Conservation (phyloP, 2,888 invertebrate species). For the Lasioglossum malachurum region DNA sequence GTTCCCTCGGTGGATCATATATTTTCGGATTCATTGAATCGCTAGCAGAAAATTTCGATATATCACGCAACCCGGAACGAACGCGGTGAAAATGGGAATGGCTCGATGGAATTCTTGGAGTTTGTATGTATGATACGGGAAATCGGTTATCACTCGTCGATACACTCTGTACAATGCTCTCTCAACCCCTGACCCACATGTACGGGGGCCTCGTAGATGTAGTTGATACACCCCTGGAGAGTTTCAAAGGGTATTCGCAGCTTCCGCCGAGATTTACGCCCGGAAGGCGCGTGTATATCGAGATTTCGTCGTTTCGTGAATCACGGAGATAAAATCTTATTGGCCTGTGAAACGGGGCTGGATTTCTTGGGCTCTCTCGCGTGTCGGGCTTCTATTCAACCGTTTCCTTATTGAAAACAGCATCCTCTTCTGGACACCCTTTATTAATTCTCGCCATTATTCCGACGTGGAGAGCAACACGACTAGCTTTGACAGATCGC, state of each 20-base stretch:
- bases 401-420: constrained; percentile 7
- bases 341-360: constrained; percentile 36
- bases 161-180: constrained; percentile 32
- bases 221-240: constrained; percentile 61
- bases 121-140: constrained; percentile 3
- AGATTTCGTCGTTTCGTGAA: constrained; percentile 48
- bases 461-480: not conserved
- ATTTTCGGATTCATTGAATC: not conserved
- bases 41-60: not conserved
- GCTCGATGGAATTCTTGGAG: not conserved
- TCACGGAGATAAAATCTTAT: constrained; percentile 57
- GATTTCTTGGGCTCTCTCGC: constrained; percentile 11
- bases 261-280: constrained; percentile 48
- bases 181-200: constrained; percentile 60
- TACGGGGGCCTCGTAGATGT: constrained; percentile 36
- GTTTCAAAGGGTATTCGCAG: constrained; percentile 44
- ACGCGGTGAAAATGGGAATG: not conserved
- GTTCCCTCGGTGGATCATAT: not conserved
- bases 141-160: constrained; percentile 33
- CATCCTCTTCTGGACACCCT: not conserved
- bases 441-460: not conserved
- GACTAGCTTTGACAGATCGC: not conserved
- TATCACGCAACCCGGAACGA: no score
- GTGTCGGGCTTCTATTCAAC: constrained; percentile 14
- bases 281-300: constrained; percentile 43